These are phyloP conservation scores for Botia almorhae DNA, from an alignment of 2,797 vertebrate genomes.

Conservation along the genomic window DNA sequence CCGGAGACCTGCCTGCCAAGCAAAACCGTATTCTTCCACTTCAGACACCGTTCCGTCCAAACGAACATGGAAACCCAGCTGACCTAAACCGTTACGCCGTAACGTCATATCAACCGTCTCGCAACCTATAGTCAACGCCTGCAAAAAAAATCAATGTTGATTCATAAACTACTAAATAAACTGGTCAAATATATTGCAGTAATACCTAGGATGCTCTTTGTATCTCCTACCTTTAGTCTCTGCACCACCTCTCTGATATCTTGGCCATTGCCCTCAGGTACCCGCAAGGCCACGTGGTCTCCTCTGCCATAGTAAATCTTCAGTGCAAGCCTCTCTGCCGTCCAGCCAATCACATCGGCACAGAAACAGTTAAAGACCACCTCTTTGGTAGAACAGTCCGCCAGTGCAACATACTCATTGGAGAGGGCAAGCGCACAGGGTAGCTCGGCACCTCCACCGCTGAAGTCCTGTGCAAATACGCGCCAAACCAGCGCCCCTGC, in stretches of 20 bases:
- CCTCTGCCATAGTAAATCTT: slow-evolving; percentile 91
- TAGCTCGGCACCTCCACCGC: slow-evolving; percentile 79
- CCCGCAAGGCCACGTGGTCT: slow-evolving; percentile 85
- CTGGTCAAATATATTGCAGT: background rate
- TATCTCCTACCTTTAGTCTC: slow-evolving; percentile 85
- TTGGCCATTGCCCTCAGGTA: slow-evolving; percentile 78
- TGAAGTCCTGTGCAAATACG: slow-evolving; percentile 85
- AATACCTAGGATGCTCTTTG: background rate
- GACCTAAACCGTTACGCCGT: slow-evolving; percentile 90
- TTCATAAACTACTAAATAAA: too few relatives aligned
- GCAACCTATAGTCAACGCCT: slow-evolving; percentile 88
- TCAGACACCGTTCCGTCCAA: slow-evolving; percentile 92
- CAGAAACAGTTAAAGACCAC: slow-evolving; percentile 95
- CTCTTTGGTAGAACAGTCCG: slow-evolving; percentile 85
- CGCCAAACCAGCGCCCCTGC: slow-evolving; percentile 86
- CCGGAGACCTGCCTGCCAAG: slow-evolving; percentile 94
- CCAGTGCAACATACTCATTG: slow-evolving; percentile 83
- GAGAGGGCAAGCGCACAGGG: slow-evolving; percentile 86
- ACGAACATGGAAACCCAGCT: slow-evolving; percentile 94
- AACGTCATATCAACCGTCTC: slow-evolving; percentile 95
- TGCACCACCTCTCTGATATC: slow-evolving; percentile 90
- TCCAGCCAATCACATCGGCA: slow-evolving; percentile 93
- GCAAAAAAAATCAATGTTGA: slow-evolving; percentile 1
- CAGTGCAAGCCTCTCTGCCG: slow-evolving; percentile 78
- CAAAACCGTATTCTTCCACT: slow-evolving; percentile 96